phyloP scores from a whole-genome alignment of 2,113 vertebrate genomes.

The Thamnaconus septentrionalis region DNA sequence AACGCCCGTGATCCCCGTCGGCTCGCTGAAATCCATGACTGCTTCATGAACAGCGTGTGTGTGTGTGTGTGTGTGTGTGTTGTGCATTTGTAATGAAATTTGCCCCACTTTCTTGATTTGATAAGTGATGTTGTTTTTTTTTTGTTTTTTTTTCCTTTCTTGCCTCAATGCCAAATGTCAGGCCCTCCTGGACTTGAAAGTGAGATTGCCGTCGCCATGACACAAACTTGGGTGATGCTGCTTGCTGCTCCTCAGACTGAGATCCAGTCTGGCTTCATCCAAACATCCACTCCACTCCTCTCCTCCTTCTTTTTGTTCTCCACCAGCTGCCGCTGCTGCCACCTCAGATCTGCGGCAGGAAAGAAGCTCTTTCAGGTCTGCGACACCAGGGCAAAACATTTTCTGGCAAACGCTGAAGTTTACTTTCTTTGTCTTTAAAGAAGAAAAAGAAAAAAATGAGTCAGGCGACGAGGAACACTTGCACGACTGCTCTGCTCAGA shows the following conservation, averaged over 20 bases:
- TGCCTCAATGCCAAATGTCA: conserved; percentile 35
- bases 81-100: conserved; percentile 48
- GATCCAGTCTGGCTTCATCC: conserved; percentile 27
- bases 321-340: conserved; percentile 18
- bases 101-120: conserved; percentile 27
- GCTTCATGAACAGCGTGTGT: conserved; percentile 42
- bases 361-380: conserved; percentile 1
- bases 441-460: conserved; percentile 1
- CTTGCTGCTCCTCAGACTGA: conserved; percentile 21
- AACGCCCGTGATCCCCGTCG: conserved; percentile 45
- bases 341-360: conserved; percentile 33
- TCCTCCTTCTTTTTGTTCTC: conserved; percentile 8
- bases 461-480: conserved; percentile 24
- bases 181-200: conserved; percentile 18
- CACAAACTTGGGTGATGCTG: conserved; percentile 16
- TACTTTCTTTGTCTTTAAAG: conserved; percentile 32
- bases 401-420: conserved; percentile 29
- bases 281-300: conserved; percentile 16
- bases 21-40: conserved; percentile 47
- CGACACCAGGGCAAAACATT: conserved; percentile 28
- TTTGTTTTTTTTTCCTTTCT: conserved; percentile 20
- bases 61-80: conserved; percentile 34
- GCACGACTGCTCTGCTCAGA: conserved; percentile 22
- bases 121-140: conserved; percentile 18
- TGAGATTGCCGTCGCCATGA: conserved; percentile 4